phyloP scores from a whole-genome alignment of 2,888 invertebrate genomes.

The Heliconius ismenius region DNA sequence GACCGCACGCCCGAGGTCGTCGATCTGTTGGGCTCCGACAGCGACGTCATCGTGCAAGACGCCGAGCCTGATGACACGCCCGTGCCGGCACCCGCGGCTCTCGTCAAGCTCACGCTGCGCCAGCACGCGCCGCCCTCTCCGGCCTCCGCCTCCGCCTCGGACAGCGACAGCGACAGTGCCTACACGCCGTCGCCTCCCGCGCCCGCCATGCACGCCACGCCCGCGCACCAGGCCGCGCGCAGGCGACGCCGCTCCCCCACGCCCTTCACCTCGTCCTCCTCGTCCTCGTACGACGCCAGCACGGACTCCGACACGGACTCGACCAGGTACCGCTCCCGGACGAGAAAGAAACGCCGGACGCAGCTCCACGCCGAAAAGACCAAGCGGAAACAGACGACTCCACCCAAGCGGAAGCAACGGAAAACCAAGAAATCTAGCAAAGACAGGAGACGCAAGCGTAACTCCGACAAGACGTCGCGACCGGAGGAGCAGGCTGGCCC shows the following conservation, averaged over 20 bases:
- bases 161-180: constrained; percentile 1
- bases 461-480: constrained; percentile 34
- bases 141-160: constrained; percentile 21
- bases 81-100: constrained; percentile 28
- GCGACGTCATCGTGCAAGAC: constrained; percentile 73
- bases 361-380: constrained; percentile 44
- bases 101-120: constrained; percentile 48
- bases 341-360: constrained; percentile 47
- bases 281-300: constrained; percentile 7
- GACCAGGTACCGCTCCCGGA: constrained; percentile 28
- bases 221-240: not conserved
- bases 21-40: constrained; percentile 82
- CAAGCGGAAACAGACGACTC: constrained; percentile 50
- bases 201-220: constrained; percentile 14
- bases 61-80: constrained; percentile 49
- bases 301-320: constrained; percentile 16
- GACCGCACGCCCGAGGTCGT: constrained; percentile 86
- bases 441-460: constrained; percentile 57
- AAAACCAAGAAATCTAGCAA: constrained; percentile 43
- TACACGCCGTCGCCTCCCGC: constrained; percentile 20
- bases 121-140: constrained; percentile 35
- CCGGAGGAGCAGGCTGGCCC: constrained; percentile 46
- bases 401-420: constrained; percentile 49
- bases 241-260: constrained; percentile 35
- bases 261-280: constrained; percentile 1